Conservation (phyloP, 2,113 vertebrate species). For the Smithornis capensis region DNA sequence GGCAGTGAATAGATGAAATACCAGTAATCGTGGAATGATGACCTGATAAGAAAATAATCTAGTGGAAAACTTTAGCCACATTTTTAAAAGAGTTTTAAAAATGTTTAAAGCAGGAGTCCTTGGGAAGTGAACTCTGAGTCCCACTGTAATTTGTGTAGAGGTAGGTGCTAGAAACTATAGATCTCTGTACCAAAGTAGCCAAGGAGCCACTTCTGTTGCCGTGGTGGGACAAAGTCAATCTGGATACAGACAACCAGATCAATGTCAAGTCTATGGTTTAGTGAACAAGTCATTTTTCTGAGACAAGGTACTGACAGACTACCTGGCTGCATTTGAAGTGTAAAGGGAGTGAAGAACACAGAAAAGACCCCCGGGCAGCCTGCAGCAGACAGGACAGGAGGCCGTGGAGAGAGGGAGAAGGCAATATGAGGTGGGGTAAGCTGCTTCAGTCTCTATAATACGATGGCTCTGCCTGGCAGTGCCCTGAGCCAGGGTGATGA, state of each 20-base stretch:
- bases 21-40: not conserved
- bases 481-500: not conserved
- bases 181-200: not conserved
- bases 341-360: not conserved
- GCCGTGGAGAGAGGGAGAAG: not conserved
- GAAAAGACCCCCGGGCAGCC: not conserved
- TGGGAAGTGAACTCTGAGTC: not conserved
- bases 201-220: not conserved
- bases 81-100: not conserved
- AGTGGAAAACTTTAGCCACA: not conserved
- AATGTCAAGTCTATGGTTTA: not conserved
- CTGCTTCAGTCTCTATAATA: not conserved
- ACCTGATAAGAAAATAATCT: not conserved
- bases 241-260: not conserved
- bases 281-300: not conserved
- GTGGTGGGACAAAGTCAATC: not conserved
- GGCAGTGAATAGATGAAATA: not conserved
- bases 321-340: not conserved
- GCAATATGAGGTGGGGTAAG: not conserved
- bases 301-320: not conserved
- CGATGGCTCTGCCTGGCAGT: not conserved
- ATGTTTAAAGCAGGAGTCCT: not conserved
- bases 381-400: not conserved
- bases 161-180: not conserved
- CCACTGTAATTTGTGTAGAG: not conserved